Percentiles rank a stretch among this genome's conserved stretches.
Evolutionary conservation across 2,113 vertebrate genomes (phyloP).

Genomic region (Microcebus tavaratra): DNA sequence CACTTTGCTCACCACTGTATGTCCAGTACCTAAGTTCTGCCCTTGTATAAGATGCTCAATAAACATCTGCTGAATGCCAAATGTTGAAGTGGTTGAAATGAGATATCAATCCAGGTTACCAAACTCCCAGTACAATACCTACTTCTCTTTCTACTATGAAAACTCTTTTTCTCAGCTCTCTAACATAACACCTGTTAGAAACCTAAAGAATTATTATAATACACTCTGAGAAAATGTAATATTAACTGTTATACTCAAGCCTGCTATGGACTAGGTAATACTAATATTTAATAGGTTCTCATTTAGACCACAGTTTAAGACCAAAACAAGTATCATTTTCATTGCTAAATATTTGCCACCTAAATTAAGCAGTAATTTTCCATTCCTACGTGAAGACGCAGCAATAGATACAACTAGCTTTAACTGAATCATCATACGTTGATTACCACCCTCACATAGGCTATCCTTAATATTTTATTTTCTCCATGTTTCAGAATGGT

Average conservation of each 20-base stretch:
- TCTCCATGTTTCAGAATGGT: background rate
- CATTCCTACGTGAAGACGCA: background rate
- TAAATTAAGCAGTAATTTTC: conserved; percentile 29
- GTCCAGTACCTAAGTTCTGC: background rate
- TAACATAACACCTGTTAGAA: background rate
- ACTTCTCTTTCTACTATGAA: background rate
- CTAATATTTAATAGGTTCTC: background rate
- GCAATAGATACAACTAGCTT: background rate
- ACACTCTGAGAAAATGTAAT: background rate
- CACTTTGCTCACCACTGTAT: background rate
- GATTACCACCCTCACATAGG: background rate
- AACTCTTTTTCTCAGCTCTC: background rate
- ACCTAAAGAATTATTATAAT: background rate
- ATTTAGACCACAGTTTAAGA: conserved; percentile 37
- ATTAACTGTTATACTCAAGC: background rate
- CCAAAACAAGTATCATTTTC: background rate
- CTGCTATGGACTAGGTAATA: background rate
- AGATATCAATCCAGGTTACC: background rate
- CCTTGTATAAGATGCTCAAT: background rate
- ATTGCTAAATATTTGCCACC: background rate
- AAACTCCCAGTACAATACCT: background rate
- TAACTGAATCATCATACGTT: background rate
- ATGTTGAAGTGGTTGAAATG: background rate
- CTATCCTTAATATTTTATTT: background rate
- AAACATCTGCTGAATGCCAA: background rate